These are phyloP conservation scores for Ciona savignyi DNA, from an alignment of 23 tunicate genomes.

Conservation along the genomic window DNA sequence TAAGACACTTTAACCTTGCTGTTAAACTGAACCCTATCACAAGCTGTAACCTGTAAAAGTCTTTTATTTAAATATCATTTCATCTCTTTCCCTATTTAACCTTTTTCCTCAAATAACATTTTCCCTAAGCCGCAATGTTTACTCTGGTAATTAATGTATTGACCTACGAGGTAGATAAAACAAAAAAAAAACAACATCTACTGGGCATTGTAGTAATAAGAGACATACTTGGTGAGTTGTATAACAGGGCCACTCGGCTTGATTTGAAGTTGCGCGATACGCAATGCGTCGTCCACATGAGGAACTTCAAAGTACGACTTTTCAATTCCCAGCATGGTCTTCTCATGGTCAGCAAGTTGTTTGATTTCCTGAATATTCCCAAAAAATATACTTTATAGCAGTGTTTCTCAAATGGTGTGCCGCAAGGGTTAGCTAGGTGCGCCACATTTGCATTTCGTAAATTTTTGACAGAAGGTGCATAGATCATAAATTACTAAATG, in stretches of 20 bases:
- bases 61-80: too few species aligned
- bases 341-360: constrained; percentile 27
- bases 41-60: too few species aligned
- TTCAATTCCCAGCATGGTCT: background rate
- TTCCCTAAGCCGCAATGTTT: too few species aligned
- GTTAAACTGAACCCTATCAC: too few species aligned
- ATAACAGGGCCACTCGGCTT: constrained; percentile 14
- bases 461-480: too few species aligned
- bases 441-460: constrained; percentile 20
- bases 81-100: too few species aligned
- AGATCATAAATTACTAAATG: too few species aligned
- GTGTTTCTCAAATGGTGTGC: too few species aligned
- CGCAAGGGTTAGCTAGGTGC: background rate
- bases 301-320: constrained; percentile 25
- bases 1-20: too few species aligned
- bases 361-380: constrained; percentile 40
- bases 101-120: too few species aligned
- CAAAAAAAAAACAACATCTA: background rate
- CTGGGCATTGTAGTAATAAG: background rate
- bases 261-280: constrained; percentile 7
- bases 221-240: constrained; percentile 18
- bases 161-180: background rate
- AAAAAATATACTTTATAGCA: too few species aligned
- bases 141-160: too few species aligned
- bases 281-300: constrained; percentile 18